Percentiles rank a stretch among this genome's conserved stretches.
phyloP scores from a whole-genome alignment of 2,797 vertebrate genomes.

The Sebastiscus tertius region DNA sequence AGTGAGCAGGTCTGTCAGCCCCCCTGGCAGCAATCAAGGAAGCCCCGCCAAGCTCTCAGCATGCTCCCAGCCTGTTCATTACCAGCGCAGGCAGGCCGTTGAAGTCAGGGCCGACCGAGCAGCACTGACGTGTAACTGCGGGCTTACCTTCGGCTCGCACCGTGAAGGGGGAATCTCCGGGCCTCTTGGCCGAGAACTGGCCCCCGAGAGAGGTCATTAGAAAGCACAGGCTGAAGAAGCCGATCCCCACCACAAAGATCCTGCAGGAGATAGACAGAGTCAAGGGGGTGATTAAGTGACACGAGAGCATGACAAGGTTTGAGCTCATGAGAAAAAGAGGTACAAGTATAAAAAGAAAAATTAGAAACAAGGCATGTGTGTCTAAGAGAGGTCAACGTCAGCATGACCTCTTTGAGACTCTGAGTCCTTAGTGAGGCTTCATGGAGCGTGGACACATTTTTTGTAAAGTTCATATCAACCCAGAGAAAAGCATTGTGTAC shows the following conservation, averaged over 20 bases:
- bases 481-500: conserved; percentile 19
- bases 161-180: conserved; percentile 93
- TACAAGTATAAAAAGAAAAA: neutral
- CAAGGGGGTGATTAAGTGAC: conserved; percentile 12
- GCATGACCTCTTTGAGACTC: neutral
- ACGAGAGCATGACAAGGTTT: conserved; percentile 14
- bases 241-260: conserved; percentile 95
- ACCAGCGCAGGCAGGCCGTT: conserved; percentile 18
- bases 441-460: neutral
- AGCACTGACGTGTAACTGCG: neutral
- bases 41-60: conserved; percentile 52
- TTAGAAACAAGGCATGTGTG: neutral
- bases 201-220: conserved; percentile 97
- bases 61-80: conserved; percentile 62
- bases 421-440: neutral
- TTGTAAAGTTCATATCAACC: conserved; percentile 3
- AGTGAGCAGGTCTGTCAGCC: conserved; percentile 58
- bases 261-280: conserved; percentile 72
- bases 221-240: conserved; percentile 98
- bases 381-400: neutral
- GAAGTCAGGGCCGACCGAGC: conserved; percentile 14
- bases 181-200: conserved; percentile 92
- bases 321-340: neutral
- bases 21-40: conserved; percentile 66
- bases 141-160: conserved; percentile 91